Evolutionary conservation across 1,140 invertebrate species (phyloP).

Genomic region (Ceratina japonica): DNA sequence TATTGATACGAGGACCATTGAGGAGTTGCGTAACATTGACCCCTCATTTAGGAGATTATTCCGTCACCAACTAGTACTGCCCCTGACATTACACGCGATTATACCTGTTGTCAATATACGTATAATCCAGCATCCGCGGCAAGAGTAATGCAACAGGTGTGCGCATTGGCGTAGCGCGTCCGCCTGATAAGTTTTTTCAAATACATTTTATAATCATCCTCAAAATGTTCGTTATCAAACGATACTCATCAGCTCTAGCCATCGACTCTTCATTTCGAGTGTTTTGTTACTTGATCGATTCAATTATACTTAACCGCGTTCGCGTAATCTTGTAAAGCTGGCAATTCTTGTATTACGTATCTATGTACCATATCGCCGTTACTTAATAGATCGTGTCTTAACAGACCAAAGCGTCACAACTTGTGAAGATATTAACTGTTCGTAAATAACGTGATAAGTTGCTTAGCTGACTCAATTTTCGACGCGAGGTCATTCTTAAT

Average conservation of each 20-base stretch:
- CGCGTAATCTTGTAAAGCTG: no score
- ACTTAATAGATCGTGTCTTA: no score
- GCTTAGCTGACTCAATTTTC: no score
- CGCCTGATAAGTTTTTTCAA: not conserved
- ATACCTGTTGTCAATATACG: not conserved
- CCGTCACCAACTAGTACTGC: not conserved
- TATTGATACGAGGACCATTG: not conserved
- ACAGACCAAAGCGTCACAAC: no score
- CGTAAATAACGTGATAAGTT: no score
- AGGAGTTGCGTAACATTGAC: not conserved
- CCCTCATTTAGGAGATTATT: not conserved
- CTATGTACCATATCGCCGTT: no score
- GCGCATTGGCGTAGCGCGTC: not conserved
- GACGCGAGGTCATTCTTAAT: no score
- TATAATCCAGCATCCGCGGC: conserved; percentile 5
- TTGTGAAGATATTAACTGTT: no score
- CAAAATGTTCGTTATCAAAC: not conserved
- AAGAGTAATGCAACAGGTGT: conserved; percentile 34
- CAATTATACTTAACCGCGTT: no score
- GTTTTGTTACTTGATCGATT: no score
- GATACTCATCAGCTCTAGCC: not conserved
- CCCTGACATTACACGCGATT: conserved; percentile 5
- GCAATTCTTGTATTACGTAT: no score
- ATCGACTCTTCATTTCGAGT: not conserved
- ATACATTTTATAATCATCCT: not conserved